Percentiles rank a stretch among this genome's conserved stretches.
phyloP scores from a whole-genome alignment of 2,797 vertebrate genomes.

The Meda fulgida region DNA sequence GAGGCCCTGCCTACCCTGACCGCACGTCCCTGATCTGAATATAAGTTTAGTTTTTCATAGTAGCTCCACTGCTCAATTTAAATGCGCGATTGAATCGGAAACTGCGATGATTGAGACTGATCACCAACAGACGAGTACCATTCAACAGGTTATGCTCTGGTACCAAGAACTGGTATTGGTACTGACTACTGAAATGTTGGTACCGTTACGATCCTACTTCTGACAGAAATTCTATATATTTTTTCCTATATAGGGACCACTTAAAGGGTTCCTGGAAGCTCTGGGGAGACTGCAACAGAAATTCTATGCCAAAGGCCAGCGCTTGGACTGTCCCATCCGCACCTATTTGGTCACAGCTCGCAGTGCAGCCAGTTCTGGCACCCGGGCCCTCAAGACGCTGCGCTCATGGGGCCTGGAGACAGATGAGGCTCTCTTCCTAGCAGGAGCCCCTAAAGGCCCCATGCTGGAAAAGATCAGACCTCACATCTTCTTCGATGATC shows the following conservation, averaged over 20 bases:
- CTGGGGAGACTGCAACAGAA: slow-evolving; percentile 88
- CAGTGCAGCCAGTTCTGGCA: slow-evolving; percentile 91
- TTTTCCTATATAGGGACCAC: slow-evolving; percentile 77
- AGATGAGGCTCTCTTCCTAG: slow-evolving; percentile 93
- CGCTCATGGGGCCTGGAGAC: slow-evolving; percentile 95
- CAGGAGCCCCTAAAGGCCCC: slow-evolving; percentile 92
- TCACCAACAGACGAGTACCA: neutral
- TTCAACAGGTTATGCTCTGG: neutral
- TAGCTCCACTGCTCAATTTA: neutral
- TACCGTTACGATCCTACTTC: neutral
- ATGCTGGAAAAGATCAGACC: slow-evolving; percentile 93
- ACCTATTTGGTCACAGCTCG: slow-evolving; percentile 94
- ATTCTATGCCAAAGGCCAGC: slow-evolving; percentile 83
- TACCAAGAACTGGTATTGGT: neutral
- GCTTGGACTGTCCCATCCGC: slow-evolving; percentile 85
- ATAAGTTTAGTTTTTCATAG: neutral
- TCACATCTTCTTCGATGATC: slow-evolving; percentile 95
- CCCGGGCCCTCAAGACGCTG: slow-evolving; percentile 90
- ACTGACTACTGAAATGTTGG: neutral
- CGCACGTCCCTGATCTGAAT: too few relatives aligned
- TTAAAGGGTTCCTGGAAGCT: slow-evolving; percentile 86
- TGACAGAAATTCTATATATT: neutral
- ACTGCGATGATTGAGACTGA: neutral
- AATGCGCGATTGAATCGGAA: neutral
- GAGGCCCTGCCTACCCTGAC: too few relatives aligned